A percentile compares a stretch with the other conserved stretches of the same genome.
phyloP scores from a whole-genome alignment of 2,797 vertebrate genomes.

The Sebastes vulpes region DNA sequence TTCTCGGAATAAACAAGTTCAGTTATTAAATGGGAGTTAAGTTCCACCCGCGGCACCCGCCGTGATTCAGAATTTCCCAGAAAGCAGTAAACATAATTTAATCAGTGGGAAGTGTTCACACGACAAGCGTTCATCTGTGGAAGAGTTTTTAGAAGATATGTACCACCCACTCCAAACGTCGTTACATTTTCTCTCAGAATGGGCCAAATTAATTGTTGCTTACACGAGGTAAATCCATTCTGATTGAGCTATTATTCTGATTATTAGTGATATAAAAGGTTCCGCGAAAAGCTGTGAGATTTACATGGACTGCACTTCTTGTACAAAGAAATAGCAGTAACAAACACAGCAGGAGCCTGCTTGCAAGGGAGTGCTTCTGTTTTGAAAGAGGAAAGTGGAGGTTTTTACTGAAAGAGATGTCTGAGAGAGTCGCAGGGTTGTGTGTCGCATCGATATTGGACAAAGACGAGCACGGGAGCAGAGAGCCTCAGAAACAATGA shows the following conservation, averaged over 20 bases:
- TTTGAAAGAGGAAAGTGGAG: slow-evolving; percentile 13
- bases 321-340: neutral
- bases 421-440: neutral
- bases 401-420: slow-evolving; percentile 23
- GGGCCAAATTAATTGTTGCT: slow-evolving; percentile 8
- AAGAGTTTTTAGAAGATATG: slow-evolving; percentile 22
- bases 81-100: slow-evolving; percentile 32
- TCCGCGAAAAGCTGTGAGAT: slow-evolving; percentile 2
- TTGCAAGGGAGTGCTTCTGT: slow-evolving; percentile 19
- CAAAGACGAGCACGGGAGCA: slow-evolving; percentile 8
- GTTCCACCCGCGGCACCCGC: neutral
- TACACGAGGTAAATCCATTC: slow-evolving; percentile 1
- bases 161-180: slow-evolving; percentile 13
- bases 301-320: slow-evolving; percentile 11
- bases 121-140: slow-evolving; percentile 11
- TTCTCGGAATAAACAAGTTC: slow-evolving; percentile 12
- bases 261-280: slow-evolving; percentile 1
- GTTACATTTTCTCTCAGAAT: slow-evolving; percentile 11
- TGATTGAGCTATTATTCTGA: slow-evolving; percentile 10
- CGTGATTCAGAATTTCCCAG: slow-evolving; percentile 25
- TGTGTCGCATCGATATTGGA: slow-evolving; percentile 32
- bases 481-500: slow-evolving; percentile 11
- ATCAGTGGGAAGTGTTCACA: slow-evolving; percentile 20
- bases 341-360: neutral
- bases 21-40: slow-evolving; percentile 23